Base-by-base conservation (phyloP, 1,140 invertebrate species). In the Drosophila lacertosa region DNA sequence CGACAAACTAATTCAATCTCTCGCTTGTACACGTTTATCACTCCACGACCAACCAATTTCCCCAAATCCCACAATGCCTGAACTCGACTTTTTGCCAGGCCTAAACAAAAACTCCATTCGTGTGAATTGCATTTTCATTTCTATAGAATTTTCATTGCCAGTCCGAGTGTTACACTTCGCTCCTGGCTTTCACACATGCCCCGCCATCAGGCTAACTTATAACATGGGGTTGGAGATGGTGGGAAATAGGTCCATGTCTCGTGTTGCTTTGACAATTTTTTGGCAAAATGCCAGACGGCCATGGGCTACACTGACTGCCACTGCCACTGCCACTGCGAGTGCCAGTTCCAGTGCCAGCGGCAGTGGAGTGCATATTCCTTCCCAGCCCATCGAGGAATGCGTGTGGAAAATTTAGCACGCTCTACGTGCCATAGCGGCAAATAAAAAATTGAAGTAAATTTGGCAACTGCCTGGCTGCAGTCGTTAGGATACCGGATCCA, bases 371-470 rank as follows among this genome's bases (percentile, higher is more conserved):
- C 72, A 76, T 16, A 26, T n/a, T 40, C 15, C 51, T n/a, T 10
- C 39, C 51, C 63, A 42, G 26, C 37, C 65, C 48, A 67, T 48
- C 57, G 55, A 73, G 60, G 77, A 86, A 86, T 86, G 80, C 80
- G 80, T 83, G 75, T 69, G 77, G 69, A 81, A 86, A 88, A 86
- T 86, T 74, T 86, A 88, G 74, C 81, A 86, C 81, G 82, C 54
- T 81, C 62, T 81, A 86, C 77, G 79, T 83, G 79, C 70, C 70
- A 74, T 16, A 55, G 48, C 70, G 64, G 45, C 77, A 88, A 88
- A 77, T 77, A 86, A 86, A 88, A 84, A 88, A 86, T 80, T 77
- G 65, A 86, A 86, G 82, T 86, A 86, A 86, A 88, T 86, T 86
- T 86, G 81, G 82, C 81, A 86, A 84, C 81, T 84, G 77, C 53